Base-by-base conservation (phyloP, 2,797 vertebrate genomes). In the Bradypus variegatus region DNA sequence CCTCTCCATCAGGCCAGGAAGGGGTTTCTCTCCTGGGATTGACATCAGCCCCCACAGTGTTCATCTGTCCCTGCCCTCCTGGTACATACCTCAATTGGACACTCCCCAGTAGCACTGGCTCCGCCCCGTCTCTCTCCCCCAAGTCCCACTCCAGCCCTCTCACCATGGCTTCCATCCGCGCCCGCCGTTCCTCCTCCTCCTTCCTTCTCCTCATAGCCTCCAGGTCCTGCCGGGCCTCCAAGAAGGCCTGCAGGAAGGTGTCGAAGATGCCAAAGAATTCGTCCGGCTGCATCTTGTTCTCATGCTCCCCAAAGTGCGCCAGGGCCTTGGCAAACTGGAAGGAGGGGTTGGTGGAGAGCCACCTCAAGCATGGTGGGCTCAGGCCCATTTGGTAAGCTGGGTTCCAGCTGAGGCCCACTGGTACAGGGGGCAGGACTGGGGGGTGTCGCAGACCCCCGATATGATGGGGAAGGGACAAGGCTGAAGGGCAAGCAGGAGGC, bases 181-280 rank as follows among this genome's bases (percentile, higher is more conserved):
- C 98, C 97, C 99, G 97, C 95, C 98, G 97, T 96, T 99, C 99
- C 96, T 99, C 99, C 75, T 99, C 99, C n/a, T 99, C 99, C 81
- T 99, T 99, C 95, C 98, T 98, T 77, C 98, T 98, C 97, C 98
- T 98, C 98, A 99, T 99, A 96, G 98, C 98, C 96, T 99, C 99
- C 96, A 99, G 98, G 96, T 99, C 99, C 95, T 99, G 99, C 91
- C 98, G 97, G 25, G 99, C 99, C 96, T 99, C 99, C 2, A 93
- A 95, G 96, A 99, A 99, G 11, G 99, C 99, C 97, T 98, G 98
- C 89, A 99, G 96, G 97, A 99, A 99, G 93, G 98, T 98, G 97
- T 99, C 99, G 0, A 99, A 99, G 96, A 99, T 99, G 90, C 99
- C 99, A 69, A 99, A 99, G 98, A 99, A 99, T 96, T 99, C 98